These are phyloP conservation scores for Frieseomelitta varia DNA, from an alignment of 1,140 invertebrate species.

Conservation along the genomic window DNA sequence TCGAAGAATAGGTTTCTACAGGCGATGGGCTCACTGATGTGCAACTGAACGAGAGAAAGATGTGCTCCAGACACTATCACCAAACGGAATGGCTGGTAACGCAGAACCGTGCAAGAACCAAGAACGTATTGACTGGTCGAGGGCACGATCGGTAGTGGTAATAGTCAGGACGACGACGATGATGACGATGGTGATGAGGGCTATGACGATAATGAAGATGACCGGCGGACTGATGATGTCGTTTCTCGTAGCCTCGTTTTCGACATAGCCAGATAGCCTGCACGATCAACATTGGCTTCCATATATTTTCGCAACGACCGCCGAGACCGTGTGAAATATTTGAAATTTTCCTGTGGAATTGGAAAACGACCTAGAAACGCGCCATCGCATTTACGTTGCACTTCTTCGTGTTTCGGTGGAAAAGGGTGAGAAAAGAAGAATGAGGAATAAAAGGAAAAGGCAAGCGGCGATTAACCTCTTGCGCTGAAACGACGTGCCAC, in stretches of 20 bases:
- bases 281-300: constrained; percentile 6
- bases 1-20: not conserved
- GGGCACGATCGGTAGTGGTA: constrained; percentile 53
- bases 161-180: constrained; percentile 23
- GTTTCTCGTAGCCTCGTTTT: constrained; percentile 72
- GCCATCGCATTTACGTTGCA: not conserved
- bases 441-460: no score
- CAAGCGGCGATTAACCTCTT: no score
- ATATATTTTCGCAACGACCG: constrained; percentile 35
- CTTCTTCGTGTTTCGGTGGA: not conserved
- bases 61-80: constrained; percentile 59
- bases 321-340: not conserved
- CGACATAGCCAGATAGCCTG: constrained; percentile 32
- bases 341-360: constrained; percentile 9
- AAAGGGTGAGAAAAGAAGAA: no score
- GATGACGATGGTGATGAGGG: constrained; percentile 25
- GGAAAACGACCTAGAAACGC: constrained; percentile 1
- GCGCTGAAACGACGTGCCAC: no score
- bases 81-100: constrained; percentile 61
- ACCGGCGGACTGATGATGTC: constrained; percentile 52
- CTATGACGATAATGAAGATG: constrained; percentile 36
- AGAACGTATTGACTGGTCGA: constrained; percentile 42
- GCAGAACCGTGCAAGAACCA: constrained; percentile 37
- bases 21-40: not conserved
- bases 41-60: constrained; percentile 27